Base-by-base conservation (phyloP, 2,888 invertebrate genomes). In the Mechanitis mazaeus region DNA sequence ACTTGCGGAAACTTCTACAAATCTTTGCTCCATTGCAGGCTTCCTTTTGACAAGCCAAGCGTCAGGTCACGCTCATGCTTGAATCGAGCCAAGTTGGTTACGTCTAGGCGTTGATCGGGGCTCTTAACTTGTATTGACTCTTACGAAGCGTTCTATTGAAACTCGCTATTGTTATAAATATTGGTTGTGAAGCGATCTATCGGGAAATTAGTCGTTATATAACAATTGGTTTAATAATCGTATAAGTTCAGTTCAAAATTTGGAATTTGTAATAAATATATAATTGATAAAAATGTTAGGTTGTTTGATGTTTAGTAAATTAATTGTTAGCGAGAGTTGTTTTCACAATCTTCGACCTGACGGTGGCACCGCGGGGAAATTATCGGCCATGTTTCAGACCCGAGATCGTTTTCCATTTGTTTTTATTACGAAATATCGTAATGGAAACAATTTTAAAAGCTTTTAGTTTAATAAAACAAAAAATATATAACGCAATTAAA, bases 301-400 rank as follows among this genome's bases (percentile, higher is more conserved):
- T 50, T 50, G 50, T 47, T 28, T 2, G 47, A 6, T 20, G 20
- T 20, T 47, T 20, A n/a, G 28, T 7, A 20, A n/a, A 3, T 6
- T 20, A 47, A 20, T 47, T n/a, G n/a, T n/a, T 6, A 20, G 47
- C n/a, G 20, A 6, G 28, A 5, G 47, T 47, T 47, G 20, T 47
- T 53, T 64, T 58, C 56, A 68, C 67, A 65, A 61, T 66, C 63
- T 67, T 60, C 33, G 47, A 20, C 12, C 47, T 57, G 69, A 66
- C 67, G 64, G 65, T 60, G 28, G 68, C 70, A 72, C 74, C 74
- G 69, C 69, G 63, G 76, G 75, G 75, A 75, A 76, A 75, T 76
- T 73, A 74, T 66, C 67, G 61, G 57, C 60, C 71, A 62, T 70
- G 70, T 71, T 70, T 70, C 60, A 64, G 60, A 56, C 55, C 61